Evolutionary conservation across 1,140 invertebrate species (phyloP).

Genomic region (Patella vulgata): DNA sequence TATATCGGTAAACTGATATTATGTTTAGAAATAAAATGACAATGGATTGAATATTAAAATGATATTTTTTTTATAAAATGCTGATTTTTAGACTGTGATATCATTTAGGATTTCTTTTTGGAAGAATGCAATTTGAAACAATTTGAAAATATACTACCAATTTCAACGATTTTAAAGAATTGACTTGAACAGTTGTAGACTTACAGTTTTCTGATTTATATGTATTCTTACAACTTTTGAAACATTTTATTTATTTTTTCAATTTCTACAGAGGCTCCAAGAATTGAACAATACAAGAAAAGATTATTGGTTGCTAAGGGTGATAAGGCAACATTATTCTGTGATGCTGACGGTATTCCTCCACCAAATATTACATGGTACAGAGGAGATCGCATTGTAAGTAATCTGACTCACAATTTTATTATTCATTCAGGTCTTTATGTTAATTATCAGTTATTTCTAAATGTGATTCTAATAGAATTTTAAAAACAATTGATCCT

Average conservation of each 20-base stretch:
- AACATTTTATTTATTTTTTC: too few relatives aligned
- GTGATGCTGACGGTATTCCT: conserved; percentile 64
- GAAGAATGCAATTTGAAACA: too few relatives aligned
- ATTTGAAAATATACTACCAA: too few relatives aligned
- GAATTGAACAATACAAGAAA: conserved; percentile 48
- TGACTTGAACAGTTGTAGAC: too few relatives aligned
- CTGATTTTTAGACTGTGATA: background rate
- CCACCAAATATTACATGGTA: conserved; percentile 67
- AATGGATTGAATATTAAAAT: background rate
- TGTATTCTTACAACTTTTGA: too few relatives aligned
- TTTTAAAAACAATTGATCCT: too few relatives aligned
- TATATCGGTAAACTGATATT: conserved; percentile 51
- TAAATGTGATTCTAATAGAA: too few relatives aligned
- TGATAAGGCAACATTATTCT: conserved; percentile 54
- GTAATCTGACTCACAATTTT: conserved; percentile 1
- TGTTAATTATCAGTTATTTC: background rate
- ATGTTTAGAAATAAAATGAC: background rate
- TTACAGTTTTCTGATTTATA: too few relatives aligned
- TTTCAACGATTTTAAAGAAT: too few relatives aligned
- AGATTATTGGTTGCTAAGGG: conserved; percentile 58
- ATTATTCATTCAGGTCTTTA: background rate
- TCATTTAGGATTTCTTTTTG: background rate
- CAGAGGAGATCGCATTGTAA: conserved; percentile 61
- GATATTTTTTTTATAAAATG: background rate
- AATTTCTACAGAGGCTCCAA: conserved; percentile 57